Percentiles rank a stretch among this genome's conserved stretches.
Evolutionary conservation across 1,140 invertebrate genomes (phyloP).

Genomic region (Acromyrmex heyeri): DNA sequence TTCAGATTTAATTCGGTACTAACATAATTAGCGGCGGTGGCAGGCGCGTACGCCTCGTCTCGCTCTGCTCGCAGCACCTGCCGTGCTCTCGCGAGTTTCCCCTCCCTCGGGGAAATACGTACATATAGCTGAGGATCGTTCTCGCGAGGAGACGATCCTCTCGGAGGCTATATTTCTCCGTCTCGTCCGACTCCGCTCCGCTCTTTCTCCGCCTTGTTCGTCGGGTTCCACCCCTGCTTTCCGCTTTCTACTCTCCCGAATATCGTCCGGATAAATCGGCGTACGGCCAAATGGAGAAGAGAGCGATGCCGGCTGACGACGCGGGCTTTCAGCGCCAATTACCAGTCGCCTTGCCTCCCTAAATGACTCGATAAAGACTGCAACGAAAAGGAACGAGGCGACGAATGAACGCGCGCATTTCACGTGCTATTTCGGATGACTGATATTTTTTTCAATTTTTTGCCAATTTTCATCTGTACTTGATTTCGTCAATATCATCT

Average conservation of each 20-base stretch:
- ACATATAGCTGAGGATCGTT: constrained; percentile 39
- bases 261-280: constrained; percentile 81
- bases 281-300: constrained; percentile 70
- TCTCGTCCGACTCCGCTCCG: constrained; percentile 21
- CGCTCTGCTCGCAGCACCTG: constrained; percentile 86
- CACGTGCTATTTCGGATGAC: constrained; percentile 37
- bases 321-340: constrained; percentile 84
- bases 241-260: constrained; percentile 49
- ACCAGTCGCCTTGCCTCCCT: constrained; percentile 66
- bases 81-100: constrained; percentile 65
- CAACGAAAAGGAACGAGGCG: constrained; percentile 42
- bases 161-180: constrained; percentile 31
- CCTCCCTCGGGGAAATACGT: constrained; percentile 22
- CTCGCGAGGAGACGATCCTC: constrained; percentile 1
- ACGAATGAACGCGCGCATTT: constrained; percentile 12
- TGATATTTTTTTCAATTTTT: background rate
- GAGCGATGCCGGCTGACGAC: constrained; percentile 78
- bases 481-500: background rate
- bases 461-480: constrained; percentile 7
- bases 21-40: constrained; percentile 84
- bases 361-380: constrained; percentile 59
- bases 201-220: constrained; percentile 11
- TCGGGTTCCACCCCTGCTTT: constrained; percentile 43
- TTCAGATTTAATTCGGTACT: constrained; percentile 86
- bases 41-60: constrained; percentile 78